Evolutionary conservation across 2,888 invertebrate genomes (phyloP).

Genomic region (Priocnemis perturbator): DNA sequence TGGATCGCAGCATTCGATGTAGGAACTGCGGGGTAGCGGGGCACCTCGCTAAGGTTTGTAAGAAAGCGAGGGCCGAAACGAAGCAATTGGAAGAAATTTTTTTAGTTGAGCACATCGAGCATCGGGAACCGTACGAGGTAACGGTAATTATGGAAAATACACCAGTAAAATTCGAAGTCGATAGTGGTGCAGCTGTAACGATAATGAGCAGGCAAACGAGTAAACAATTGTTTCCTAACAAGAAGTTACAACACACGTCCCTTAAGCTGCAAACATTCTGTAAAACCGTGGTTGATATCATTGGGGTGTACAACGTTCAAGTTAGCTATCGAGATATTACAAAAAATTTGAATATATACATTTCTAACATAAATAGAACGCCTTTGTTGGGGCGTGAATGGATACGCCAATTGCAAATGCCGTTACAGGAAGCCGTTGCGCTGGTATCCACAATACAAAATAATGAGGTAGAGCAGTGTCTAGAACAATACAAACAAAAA

Average conservation of each 20-base stretch:
- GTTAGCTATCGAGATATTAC: neutral
- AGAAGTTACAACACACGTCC: too few relatives aligned
- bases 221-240: neutral
- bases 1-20: neutral
- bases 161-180: neutral
- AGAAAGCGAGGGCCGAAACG: neutral
- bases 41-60: neutral
- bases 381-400: constrained; percentile 27
- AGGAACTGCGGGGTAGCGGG: neutral
- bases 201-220: neutral
- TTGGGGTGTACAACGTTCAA: neutral
- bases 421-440: neutral
- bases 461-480: neutral
- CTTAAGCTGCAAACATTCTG: constrained; percentile 20
- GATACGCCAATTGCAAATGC: constrained; percentile 23
- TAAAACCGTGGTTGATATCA: neutral
- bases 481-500: neutral
- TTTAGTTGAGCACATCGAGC: neutral
- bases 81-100: constrained; percentile 1
- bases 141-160: neutral
- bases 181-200: neutral
- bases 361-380: neutral
- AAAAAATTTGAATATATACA: constrained; percentile 11
- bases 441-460: neutral
- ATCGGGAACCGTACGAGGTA: neutral